Evolutionary conservation across 2,888 invertebrate genomes (phyloP), one percentile per base, ranked within the genome.

Genomic region (Eumacrocentrus americanus): DNA sequence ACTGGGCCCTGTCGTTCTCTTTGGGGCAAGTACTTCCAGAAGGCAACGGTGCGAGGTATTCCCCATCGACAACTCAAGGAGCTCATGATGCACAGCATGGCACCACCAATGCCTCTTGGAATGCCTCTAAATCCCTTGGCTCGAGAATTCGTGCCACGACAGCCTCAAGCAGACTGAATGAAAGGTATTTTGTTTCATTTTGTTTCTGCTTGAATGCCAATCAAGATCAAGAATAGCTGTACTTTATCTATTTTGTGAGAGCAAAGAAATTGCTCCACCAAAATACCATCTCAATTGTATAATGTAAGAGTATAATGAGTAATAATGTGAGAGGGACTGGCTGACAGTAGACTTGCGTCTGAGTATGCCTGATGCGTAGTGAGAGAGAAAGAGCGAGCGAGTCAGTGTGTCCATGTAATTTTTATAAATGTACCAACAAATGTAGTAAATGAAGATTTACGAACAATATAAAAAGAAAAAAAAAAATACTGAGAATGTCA

Each of bases 1-100:
- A 86, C 92, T 50, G 93, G 93, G 5, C 64, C 68, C 11, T 93
- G 93, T 91, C 91, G 73, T 84, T 89, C 54, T 91, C 90, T 75
- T 84, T 93, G 63, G 87, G 67, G 47, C 53, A 79, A n/a, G 60
- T 70, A 47, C 72, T 78, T 9, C 71, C 73, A 44, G 67, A 72
- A 47, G 11, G 67, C 50, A 42, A 46, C 71, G 6, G 59, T 68
- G 3, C 46, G 59, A 4, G 67, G 67, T 1, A 59, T 67, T 38
- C 66, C 66, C 2, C 42, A 58, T 9, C 57, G 61, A 25, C 60
- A 64, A 35, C 46, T 67, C 1, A 66, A 63, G 9, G 61, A 63
- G 20, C 63, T 64, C 53, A 64, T 66, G 51, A 58, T 62, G 20
- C 54, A 55, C 44, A 62, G 66, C 52, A 58, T 60, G 51, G 47